These are phyloP conservation scores for Tigriopus japonicus DNA, from an alignment of 1,140 invertebrate genomes.

Conservation along the genomic window DNA sequence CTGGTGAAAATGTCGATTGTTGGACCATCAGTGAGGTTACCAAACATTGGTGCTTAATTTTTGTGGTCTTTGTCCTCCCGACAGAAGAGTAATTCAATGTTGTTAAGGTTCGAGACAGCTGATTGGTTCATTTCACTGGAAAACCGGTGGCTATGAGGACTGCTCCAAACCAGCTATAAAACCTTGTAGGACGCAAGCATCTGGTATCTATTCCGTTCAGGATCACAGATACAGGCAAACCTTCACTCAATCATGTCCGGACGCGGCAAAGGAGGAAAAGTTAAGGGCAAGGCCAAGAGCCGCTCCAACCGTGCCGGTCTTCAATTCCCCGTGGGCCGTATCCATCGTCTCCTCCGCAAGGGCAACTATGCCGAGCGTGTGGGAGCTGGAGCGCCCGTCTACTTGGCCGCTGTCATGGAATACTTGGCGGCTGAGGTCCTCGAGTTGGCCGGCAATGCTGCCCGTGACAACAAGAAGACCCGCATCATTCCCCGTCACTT, in stretches of 20 bases:
- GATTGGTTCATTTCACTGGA: too few relatives aligned
- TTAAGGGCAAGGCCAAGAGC: slow-evolving; percentile 39
- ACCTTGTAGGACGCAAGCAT: too few relatives aligned
- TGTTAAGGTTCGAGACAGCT: too few relatives aligned
- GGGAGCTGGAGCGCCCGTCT: slow-evolving; percentile 46
- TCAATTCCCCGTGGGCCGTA: slow-evolving; percentile 48
- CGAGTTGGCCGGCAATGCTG: slow-evolving; percentile 27
- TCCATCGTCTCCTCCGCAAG: slow-evolving; percentile 44
- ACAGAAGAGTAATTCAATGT: too few relatives aligned
- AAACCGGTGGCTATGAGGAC: too few relatives aligned
- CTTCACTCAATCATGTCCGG: slow-evolving; percentile 29
- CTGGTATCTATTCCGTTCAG: too few relatives aligned
- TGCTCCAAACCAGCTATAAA: too few relatives aligned
- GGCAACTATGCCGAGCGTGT: slow-evolving; percentile 50
- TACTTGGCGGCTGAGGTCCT: slow-evolving; percentile 42
- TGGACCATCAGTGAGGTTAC: too few relatives aligned
- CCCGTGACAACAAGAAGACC: slow-evolving; percentile 20
- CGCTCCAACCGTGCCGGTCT: slow-evolving; percentile 42
- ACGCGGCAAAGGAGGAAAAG: slow-evolving; percentile 40
- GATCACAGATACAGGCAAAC: too few relatives aligned
- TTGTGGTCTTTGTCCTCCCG: too few relatives aligned
- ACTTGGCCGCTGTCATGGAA: slow-evolving; percentile 40
- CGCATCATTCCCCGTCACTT: slow-evolving; percentile 63
- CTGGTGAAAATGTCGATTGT: too few relatives aligned
- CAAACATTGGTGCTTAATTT: too few relatives aligned